phyloP scores from a whole-genome alignment of 2,113 vertebrate species.

The Oceanodroma tethys region DNA sequence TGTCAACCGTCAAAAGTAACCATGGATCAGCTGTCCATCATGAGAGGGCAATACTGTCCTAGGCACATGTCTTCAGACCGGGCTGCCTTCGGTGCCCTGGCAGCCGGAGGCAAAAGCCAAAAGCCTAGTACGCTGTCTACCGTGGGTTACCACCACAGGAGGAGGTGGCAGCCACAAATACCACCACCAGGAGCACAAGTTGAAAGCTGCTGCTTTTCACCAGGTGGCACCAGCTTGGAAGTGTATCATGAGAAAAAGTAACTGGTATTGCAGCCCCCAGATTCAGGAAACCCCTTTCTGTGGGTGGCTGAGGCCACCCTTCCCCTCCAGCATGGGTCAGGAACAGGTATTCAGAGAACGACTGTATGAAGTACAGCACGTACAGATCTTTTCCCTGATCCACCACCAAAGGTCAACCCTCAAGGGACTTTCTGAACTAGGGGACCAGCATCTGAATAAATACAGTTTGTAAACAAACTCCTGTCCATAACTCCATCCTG shows the following conservation, averaged over 20 bases:
- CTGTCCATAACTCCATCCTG: not conserved
- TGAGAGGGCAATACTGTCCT: not conserved
- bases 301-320: not conserved
- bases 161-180: not conserved
- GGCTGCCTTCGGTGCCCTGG: not conserved
- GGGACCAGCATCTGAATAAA: not conserved
- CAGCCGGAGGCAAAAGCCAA: not conserved
- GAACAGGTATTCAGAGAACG: not conserved
- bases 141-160: not conserved
- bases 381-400: not conserved
- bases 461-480: not conserved
- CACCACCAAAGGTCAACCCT: not conserved
- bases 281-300: not conserved
- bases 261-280: not conserved
- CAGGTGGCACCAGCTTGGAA: not conserved
- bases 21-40: not conserved
- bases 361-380: fast-evolving
- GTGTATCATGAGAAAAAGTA: not conserved
- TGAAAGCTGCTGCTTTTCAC: not conserved
- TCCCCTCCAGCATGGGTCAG: not conserved
- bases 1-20: not conserved
- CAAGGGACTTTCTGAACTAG: not conserved
- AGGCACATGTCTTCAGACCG: not conserved
- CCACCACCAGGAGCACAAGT: not conserved
- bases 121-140: not conserved